Evolutionary conservation across 92 coral and sea anemone species (phyloP).

Genomic region (Zoanthus gigantus): DNA sequence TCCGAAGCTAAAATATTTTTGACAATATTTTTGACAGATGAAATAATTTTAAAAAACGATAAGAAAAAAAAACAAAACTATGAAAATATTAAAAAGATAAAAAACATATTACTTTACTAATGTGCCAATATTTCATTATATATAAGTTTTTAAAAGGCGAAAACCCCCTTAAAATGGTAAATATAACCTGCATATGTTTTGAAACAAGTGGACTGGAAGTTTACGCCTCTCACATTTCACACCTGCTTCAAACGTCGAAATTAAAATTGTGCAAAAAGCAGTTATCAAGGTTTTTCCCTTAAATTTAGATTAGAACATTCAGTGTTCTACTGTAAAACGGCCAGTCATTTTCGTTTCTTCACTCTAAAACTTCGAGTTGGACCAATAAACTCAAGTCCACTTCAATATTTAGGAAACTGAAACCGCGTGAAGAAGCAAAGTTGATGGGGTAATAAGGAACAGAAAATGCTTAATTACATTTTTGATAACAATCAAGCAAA

Average conservation of each 20-base stretch:
- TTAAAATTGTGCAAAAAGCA: not conserved
- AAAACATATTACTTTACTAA: not conserved
- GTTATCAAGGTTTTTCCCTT: not conserved
- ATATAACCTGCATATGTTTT: not conserved
- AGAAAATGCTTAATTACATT: not conserved
- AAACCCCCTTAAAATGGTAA: not conserved
- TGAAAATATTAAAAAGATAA: not conserved
- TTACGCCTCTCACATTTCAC: not conserved
- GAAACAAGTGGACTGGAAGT: not conserved
- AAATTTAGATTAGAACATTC: not conserved
- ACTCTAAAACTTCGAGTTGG: not conserved
- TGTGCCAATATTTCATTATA: too few relatives aligned
- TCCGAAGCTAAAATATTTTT: conserved; percentile 33
- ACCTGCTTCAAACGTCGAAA: conserved; percentile 28
- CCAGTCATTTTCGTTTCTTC: not conserved
- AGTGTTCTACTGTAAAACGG: not conserved
- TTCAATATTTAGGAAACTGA: conserved; percentile 8
- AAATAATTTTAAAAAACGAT: conserved; percentile 20
- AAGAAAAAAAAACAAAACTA: not conserved
- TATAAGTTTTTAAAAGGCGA: not conserved
- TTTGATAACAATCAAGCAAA: conserved; percentile 20
- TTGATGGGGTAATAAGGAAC: not conserved
- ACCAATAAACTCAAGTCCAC: not conserved
- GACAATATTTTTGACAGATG: conserved; percentile 14
- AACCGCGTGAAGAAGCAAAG: not conserved